Evolutionary conservation across 2,888 invertebrate species (phyloP).

Genomic region (Cerceris rybyensis): DNA sequence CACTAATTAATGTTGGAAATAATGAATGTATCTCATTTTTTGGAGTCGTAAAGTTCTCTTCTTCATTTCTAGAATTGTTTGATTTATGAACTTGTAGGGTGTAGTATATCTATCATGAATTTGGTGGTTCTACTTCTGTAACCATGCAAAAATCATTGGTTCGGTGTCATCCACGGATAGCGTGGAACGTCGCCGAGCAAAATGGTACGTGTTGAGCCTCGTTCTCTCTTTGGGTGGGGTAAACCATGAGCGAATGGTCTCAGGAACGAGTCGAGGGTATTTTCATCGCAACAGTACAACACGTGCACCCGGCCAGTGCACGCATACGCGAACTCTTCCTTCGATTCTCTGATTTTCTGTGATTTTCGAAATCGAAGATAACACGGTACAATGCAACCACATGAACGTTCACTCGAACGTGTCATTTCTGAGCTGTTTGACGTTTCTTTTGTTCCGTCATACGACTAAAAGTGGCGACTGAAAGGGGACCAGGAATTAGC

Average conservation of each 20-base stretch:
- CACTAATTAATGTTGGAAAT: no score
- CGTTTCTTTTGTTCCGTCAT: neutral
- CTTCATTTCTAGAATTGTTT: no score
- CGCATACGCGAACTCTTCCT: slow-evolving; percentile 55
- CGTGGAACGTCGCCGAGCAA: slow-evolving; percentile 7
- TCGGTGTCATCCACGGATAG: neutral
- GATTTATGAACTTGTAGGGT: no score
- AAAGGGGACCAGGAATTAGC: neutral
- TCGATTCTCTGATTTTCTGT: no score
- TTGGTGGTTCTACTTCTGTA: no score
- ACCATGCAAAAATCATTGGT: no score
- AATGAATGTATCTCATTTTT: no score
- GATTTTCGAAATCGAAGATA: no score
- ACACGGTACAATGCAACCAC: no score
- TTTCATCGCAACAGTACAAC: slow-evolving; percentile 78
- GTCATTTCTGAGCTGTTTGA: neutral
- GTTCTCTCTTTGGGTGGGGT: slow-evolving; percentile 71
- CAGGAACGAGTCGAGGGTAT: slow-evolving; percentile 74
- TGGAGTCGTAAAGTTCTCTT: no score
- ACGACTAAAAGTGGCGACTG: neutral
- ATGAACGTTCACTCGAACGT: no score
- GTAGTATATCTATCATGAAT: no score
- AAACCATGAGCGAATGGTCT: slow-evolving; percentile 70
- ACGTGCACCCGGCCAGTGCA: slow-evolving; percentile 74
- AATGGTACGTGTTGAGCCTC: slow-evolving; percentile 59